Percentiles rank a stretch among this genome's conserved stretches.
Evolutionary conservation across 1,140 invertebrate species (phyloP).

Genomic region (Pectinophora gossypiella): DNA sequence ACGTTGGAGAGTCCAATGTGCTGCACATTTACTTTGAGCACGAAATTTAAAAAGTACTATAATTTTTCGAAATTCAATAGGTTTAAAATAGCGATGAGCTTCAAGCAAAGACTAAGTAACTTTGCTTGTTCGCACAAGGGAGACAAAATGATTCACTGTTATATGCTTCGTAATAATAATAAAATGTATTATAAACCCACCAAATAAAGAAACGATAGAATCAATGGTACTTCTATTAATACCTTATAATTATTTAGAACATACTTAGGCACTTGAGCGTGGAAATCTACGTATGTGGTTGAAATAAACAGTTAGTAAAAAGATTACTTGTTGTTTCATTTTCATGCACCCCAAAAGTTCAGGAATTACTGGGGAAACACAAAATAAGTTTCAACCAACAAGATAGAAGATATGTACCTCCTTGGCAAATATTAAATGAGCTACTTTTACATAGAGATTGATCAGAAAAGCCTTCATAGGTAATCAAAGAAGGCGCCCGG

Average conservation of each 20-base stretch:
- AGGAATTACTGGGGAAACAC: too few species aligned
- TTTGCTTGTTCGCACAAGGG: background rate
- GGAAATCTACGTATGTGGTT: conserved; percentile 48
- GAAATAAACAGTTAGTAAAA: conserved; percentile 65
- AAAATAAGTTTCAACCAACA: too few species aligned
- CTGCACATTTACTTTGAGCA: too few species aligned
- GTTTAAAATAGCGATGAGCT: too few species aligned
- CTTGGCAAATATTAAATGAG: too few species aligned
- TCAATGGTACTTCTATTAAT: background rate
- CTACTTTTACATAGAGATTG: conserved; percentile 43
- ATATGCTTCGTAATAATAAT: background rate
- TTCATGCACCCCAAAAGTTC: background rate
- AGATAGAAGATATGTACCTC: too few species aligned
- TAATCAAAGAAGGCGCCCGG: conserved; percentile 51
- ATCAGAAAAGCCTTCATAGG: conserved; percentile 55
- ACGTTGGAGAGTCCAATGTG: too few species aligned
- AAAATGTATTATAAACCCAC: conserved; percentile 12
- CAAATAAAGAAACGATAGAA: conserved; percentile 5
- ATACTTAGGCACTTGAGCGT: conserved; percentile 15
- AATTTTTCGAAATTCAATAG: too few species aligned
- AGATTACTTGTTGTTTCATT: conserved; percentile 17
- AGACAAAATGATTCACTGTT: background rate
- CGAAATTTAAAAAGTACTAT: too few species aligned
- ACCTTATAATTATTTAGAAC: background rate
- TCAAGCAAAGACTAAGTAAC: background rate